Evolutionary conservation across 92 coral and sea anemone genomes (phyloP).

Genomic region (Plumapathes pennacea): DNA sequence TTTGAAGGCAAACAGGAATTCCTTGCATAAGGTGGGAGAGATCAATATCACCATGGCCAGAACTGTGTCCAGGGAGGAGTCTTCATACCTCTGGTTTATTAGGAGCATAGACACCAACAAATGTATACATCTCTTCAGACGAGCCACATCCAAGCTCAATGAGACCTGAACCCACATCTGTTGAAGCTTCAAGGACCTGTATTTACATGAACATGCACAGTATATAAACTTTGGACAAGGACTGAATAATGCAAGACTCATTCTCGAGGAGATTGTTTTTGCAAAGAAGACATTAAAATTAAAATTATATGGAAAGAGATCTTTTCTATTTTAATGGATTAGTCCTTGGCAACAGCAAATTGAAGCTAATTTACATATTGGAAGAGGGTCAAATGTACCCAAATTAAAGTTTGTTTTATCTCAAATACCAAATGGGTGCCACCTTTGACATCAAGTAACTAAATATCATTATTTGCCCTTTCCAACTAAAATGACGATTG

Average conservation of each 20-base stretch:
- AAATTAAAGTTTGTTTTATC: no score
- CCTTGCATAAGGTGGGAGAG: no score
- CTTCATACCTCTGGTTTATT: slow-evolving; percentile 77
- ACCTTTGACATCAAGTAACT: no score
- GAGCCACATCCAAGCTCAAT: slow-evolving; percentile 67
- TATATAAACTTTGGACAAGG: no score
- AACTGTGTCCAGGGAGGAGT: neutral
- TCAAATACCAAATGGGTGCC: no score
- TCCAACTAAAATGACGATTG: neutral
- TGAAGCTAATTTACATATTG: no score
- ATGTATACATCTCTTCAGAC: slow-evolving; percentile 42
- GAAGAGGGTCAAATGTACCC: no score
- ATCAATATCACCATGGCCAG: neutral
- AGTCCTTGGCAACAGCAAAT: no score
- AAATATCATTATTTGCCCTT: neutral
- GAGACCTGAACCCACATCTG: slow-evolving; percentile 76
- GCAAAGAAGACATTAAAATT: neutral
- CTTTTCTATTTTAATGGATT: no score
- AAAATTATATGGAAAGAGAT: no score
- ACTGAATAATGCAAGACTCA: neutral
- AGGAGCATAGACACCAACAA: slow-evolving; percentile 91
- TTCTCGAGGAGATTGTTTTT: neutral
- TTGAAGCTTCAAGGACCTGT: slow-evolving; percentile 79
- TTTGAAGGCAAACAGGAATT: no score
- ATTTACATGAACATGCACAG: no score